phyloP scores from a whole-genome alignment of 2,888 invertebrate species.

The Gandaritis pyraliata region DNA sequence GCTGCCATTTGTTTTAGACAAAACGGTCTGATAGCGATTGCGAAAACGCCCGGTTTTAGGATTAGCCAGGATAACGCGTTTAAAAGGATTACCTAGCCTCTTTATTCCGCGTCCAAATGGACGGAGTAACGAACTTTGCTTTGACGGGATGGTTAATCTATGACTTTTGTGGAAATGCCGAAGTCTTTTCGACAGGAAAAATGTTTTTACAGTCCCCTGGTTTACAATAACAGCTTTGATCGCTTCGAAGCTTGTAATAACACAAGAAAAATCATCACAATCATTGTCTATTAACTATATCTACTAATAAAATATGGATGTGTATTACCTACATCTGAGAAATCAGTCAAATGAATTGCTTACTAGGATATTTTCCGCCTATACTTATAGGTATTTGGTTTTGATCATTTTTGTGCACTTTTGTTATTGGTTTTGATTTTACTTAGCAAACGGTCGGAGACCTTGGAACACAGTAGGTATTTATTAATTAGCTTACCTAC shows the following conservation, averaged over 20 bases:
- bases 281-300: too few species aligned
- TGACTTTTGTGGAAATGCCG: slow-evolving; percentile 13
- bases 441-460: too few species aligned
- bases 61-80: slow-evolving; percentile 47
- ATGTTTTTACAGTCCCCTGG: slow-evolving; percentile 6
- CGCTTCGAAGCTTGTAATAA: neutral
- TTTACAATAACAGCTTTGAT: slow-evolving; percentile 3
- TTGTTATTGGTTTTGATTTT: too few species aligned
- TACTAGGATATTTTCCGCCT: too few species aligned
- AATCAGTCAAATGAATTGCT: too few species aligned
- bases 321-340: too few species aligned
- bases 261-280: neutral
- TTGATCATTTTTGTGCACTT: too few species aligned
- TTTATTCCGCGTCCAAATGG: slow-evolving; percentile 42
- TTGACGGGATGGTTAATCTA: slow-evolving; percentile 43
- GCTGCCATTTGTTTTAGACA: slow-evolving; percentile 55
- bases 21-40: slow-evolving; percentile 45
- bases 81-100: slow-evolving; percentile 46
- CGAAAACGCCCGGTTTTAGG: slow-evolving; percentile 38
- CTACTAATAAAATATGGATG: too few species aligned
- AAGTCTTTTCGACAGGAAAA: neutral
- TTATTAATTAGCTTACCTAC: too few species aligned
- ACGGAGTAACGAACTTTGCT: slow-evolving; percentile 46
- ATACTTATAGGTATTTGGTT: too few species aligned
- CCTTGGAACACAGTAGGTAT: too few species aligned